Evolutionary conservation across 2,888 invertebrate genomes (phyloP), one percentile per base, ranked within the genome.

Genomic region (Latrodectus elegans): DNA sequence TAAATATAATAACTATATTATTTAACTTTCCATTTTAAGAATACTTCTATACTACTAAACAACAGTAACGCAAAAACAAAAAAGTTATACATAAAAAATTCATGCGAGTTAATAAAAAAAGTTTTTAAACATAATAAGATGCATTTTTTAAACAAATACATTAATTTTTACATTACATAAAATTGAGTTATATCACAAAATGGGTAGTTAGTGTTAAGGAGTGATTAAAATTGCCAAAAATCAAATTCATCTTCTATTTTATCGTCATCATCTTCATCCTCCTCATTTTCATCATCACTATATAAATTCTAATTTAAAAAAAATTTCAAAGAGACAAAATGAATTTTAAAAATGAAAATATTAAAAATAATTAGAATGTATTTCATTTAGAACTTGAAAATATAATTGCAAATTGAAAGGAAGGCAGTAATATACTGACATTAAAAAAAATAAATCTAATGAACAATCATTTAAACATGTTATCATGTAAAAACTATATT

Each of bases 141-240:
- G 52, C 51, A 10, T 53, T 52, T 26, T 51, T 49, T 65, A 53
- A 26, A 68, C 67, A 52, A 14, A 68, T 11, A 71, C 8, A 12
- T 71, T 38, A 8, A 71, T 49, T 17, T 22, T 9, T 26, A 68
- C 26, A 22, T 14, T 12, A 49, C n/a, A 49, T 49, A 38, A 49
- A 51, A n/a, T 15, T 60, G 12, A 60, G 60, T n/a, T 15, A 60
- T 26, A 68, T 26, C 68, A 38, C 22, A 68, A 68, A n/a, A 52
- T 11, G 26, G 65, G 55, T 51, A 15, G 51, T 71, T 78, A 72
- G 64, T 53, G 65, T 17, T 60, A 73, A 49, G 65, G 72, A 60
- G 22, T 55, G 51, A 17, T 88, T 84, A 88, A 80, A 88, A 88
- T 67, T 88, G 83, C 88, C 88, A 88, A 74, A 88, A 88, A 68